These are phyloP conservation scores for Erebia palarica DNA, from an alignment of 2,888 invertebrate species.

Conservation along the genomic window DNA sequence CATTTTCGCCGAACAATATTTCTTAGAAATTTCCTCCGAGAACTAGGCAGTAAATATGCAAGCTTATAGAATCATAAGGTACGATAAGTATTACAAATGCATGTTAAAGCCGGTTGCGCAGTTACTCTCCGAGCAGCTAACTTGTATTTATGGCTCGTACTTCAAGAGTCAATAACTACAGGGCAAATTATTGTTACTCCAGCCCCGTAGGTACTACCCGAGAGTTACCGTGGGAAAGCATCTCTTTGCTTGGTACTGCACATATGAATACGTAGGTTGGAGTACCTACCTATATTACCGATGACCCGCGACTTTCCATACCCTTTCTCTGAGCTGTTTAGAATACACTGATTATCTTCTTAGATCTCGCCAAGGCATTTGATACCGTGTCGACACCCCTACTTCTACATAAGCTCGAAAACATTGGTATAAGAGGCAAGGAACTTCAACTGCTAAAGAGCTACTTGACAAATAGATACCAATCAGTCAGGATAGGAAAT, in stretches of 20 bases:
- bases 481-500: too few relatives aligned
- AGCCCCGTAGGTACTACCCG: constrained; percentile 52
- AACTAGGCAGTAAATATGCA: constrained; percentile 33
- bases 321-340: neutral
- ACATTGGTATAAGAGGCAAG: too few relatives aligned
- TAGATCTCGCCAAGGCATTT: too few relatives aligned
- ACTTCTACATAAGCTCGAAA: too few relatives aligned
- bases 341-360: neutral
- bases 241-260: constrained; percentile 51
- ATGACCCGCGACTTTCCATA: neutral
- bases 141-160: constrained; percentile 51
- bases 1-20: constrained; percentile 11
- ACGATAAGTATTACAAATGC: constrained; percentile 40
- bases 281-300: neutral
- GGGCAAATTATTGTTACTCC: constrained; percentile 63
- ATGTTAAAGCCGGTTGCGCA: constrained; percentile 38
- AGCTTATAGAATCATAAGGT: constrained; percentile 39
- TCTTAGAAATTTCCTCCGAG: constrained; percentile 22
- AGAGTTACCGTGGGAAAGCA: constrained; percentile 71
- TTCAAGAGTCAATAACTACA: constrained; percentile 58
- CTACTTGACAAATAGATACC: too few relatives aligned
- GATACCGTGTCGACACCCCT: too few relatives aligned
- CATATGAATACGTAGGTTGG: constrained; percentile 38
- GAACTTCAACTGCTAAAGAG: too few relatives aligned
- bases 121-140: constrained; percentile 45